Evolutionary conservation across 2,888 invertebrate species (phyloP).

Genomic region (Craniophora ligustri): DNA sequence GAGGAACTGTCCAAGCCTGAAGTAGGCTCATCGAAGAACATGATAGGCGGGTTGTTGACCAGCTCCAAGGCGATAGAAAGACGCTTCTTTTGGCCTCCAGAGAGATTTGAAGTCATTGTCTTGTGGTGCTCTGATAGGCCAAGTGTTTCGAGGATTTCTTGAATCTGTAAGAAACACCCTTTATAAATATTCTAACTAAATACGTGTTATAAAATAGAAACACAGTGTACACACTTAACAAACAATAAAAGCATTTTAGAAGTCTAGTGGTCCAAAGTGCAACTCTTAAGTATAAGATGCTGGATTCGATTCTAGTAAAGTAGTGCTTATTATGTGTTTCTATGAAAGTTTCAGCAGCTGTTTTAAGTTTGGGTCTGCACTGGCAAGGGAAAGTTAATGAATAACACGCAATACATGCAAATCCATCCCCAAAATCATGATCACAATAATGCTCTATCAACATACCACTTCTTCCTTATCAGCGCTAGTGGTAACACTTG

Average conservation of each 20-base stretch:
- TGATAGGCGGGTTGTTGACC: slow-evolving; percentile 98
- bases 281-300: too few species aligned
- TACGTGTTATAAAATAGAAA: too few species aligned
- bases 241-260: too few species aligned
- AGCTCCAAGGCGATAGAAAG: slow-evolving; percentile 97
- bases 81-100: slow-evolving; percentile 98
- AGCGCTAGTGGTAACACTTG: slow-evolving; percentile 90
- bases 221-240: too few species aligned
- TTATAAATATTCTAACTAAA: background rate
- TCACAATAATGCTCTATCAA: slow-evolving; percentile 37
- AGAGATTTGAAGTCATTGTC: slow-evolving; percentile 97
- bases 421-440: too few species aligned
- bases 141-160: slow-evolving; percentile 96
- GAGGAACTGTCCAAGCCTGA: slow-evolving; percentile 98
- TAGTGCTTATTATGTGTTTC: too few species aligned
- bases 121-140: slow-evolving; percentile 95
- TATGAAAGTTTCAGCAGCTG: too few species aligned
- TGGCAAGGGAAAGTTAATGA: too few species aligned
- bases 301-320: too few species aligned
- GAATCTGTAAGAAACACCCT: slow-evolving; percentile 90
- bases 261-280: too few species aligned
- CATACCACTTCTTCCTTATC: slow-evolving; percentile 96
- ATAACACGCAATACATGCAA: too few species aligned
- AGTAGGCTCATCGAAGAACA: slow-evolving; percentile 99
- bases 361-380: too few species aligned